phyloP scores from a whole-genome alignment of 2,113 vertebrate genomes.

The Trematomus loennbergii region DNA sequence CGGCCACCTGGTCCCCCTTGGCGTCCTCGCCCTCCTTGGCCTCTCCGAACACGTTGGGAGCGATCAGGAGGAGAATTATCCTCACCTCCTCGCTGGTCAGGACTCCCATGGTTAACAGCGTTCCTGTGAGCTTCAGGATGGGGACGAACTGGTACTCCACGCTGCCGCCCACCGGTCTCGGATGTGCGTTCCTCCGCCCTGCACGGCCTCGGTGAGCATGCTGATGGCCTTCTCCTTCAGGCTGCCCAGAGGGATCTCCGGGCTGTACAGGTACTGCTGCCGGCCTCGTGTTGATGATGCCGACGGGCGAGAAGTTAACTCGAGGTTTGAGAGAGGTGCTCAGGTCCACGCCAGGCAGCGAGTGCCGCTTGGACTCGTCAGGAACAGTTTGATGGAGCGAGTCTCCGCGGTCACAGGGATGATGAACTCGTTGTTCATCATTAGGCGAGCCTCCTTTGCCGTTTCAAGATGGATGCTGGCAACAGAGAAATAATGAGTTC shows the following conservation, averaged over 20 bases:
- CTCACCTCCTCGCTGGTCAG: slow-evolving; percentile 92
- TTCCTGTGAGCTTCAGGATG: slow-evolving; percentile 94
- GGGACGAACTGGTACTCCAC: slow-evolving; percentile 95
- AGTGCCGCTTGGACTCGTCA: slow-evolving; percentile 89
- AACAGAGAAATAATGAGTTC: slow-evolving; percentile 16
- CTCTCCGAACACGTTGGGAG: slow-evolving; percentile 93
- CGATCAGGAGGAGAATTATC: slow-evolving; percentile 92
- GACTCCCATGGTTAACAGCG: slow-evolving; percentile 92
- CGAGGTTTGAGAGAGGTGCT: slow-evolving; percentile 92
- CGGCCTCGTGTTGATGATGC: slow-evolving; percentile 88
- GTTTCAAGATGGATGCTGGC: slow-evolving; percentile 93
- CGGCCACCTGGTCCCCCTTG: slow-evolving; percentile 57
- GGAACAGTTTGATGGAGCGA: slow-evolving; percentile 91
- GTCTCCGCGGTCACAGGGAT: slow-evolving; percentile 95
- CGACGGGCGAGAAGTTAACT: slow-evolving; percentile 89
- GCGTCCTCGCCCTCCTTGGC: slow-evolving; percentile 81
- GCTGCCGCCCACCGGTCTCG: slow-evolving; percentile 93
- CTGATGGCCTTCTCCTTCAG: slow-evolving; percentile 94
- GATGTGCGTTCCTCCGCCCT: slow-evolving; percentile 92
- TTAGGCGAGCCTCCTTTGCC: slow-evolving; percentile 92
- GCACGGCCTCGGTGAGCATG: slow-evolving; percentile 95
- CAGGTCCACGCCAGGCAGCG: slow-evolving; percentile 91
- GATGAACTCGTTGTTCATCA: slow-evolving; percentile 99
- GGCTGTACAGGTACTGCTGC: slow-evolving; percentile 87
- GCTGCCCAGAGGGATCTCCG: slow-evolving; percentile 90